Evolutionary conservation across 2,797 vertebrate genomes (phyloP).

Genomic region (Allobates femoralis): DNA sequence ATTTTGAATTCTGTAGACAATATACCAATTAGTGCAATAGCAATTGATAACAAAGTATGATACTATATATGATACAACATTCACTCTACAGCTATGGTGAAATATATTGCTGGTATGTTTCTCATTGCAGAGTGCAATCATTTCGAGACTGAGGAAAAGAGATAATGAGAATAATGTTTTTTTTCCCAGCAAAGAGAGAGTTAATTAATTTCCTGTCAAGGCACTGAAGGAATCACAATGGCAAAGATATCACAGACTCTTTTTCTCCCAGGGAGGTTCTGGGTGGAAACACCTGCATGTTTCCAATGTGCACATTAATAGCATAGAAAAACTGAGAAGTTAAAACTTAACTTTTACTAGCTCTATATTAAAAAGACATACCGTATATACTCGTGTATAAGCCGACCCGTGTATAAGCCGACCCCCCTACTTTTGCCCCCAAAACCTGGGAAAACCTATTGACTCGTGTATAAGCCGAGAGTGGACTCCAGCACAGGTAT

Average conservation of each 20-base stretch:
- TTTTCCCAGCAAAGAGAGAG: neutral
- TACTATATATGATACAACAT: neutral
- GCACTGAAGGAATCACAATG: neutral
- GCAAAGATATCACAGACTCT: neutral
- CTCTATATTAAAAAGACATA: no score
- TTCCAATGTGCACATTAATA: neutral
- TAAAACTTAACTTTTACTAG: no score
- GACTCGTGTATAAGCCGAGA: no score
- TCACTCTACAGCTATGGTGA: neutral
- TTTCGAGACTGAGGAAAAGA: neutral
- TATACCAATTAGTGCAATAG: neutral
- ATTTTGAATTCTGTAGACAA: no score
- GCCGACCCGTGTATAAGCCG: no score
- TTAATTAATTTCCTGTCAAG: constrained; percentile 11
- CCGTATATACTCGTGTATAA: no score
- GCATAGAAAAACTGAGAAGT: no score
- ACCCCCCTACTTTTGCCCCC: no score
- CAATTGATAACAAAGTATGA: neutral
- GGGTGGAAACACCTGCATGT: neutral
- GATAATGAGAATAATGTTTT: neutral
- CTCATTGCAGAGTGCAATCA: neutral
- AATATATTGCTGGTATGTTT: neutral
- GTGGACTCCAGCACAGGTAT: no score
- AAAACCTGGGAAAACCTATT: no score
- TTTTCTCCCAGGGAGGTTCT: neutral